Percentiles rank a stretch among this genome's conserved stretches.
Evolutionary conservation across 2,113 vertebrate species (phyloP).

Genomic region (Antechinus stuartii): DNA sequence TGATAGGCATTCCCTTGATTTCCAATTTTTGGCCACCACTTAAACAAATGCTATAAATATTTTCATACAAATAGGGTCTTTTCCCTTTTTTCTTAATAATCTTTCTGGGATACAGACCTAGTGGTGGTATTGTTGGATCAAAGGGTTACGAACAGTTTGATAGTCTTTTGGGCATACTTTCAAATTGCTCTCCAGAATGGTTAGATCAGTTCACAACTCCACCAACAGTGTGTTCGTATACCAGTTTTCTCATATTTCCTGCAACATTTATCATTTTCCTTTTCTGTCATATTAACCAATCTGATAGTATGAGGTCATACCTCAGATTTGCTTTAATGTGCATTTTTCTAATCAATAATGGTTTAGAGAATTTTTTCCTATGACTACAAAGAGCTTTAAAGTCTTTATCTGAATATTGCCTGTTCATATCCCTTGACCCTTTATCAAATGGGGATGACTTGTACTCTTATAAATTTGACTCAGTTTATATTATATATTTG

Average conservation of each 20-base stretch:
- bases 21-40: background rate
- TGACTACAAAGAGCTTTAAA: background rate
- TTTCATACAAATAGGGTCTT: background rate
- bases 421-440: background rate
- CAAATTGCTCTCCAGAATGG: background rate
- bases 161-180: background rate
- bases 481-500: background rate
- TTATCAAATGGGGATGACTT: background rate
- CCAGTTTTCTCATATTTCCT: background rate
- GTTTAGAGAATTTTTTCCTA: background rate
- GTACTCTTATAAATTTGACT: background rate
- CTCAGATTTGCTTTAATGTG: background rate
- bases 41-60: background rate
- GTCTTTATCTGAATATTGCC: background rate
- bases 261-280: background rate
- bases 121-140: background rate
- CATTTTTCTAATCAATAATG: background rate
- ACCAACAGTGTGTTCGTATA: background rate
- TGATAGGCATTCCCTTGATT: background rate
- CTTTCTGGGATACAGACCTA: background rate
- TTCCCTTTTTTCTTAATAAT: background rate
- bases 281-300: background rate
- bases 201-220: background rate
- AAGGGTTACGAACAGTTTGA: background rate
- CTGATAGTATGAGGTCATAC: background rate